A percentile compares a stretch with the other conserved stretches of the same genome.
Evolutionary conservation across 2,797 vertebrate genomes (phyloP).

Genomic region (Acipenser oxyrinchus): DNA sequence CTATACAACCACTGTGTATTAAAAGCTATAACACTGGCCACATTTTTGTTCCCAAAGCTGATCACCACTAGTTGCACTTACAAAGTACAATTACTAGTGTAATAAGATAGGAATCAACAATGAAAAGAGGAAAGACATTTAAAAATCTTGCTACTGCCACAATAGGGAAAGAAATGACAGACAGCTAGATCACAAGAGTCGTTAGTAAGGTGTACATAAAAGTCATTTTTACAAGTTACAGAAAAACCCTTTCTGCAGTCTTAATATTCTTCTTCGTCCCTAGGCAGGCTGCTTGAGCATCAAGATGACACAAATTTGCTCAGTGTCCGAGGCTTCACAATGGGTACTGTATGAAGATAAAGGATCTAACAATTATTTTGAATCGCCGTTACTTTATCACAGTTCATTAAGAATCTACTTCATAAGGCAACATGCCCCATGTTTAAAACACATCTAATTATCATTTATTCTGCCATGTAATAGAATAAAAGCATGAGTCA

Average conservation of each 20-base stretch:
- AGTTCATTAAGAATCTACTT: conserved; percentile 2
- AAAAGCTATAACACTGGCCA: conserved; percentile 17
- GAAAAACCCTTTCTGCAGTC: conserved; percentile 39
- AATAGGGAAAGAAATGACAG: conserved; percentile 64
- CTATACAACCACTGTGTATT: conserved; percentile 17
- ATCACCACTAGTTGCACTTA: conserved; percentile 21
- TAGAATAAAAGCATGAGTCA: conserved; percentile 9
- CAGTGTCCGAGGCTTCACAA: conserved; percentile 67
- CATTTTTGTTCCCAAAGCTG: conserved; percentile 14
- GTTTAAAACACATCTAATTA: not conserved
- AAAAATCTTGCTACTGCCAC: conserved; percentile 55
- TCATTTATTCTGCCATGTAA: not conserved
- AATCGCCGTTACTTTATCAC: conserved; percentile 10
- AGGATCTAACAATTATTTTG: conserved; percentile 21
- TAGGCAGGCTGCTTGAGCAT: conserved; percentile 39
- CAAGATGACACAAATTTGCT: conserved; percentile 40
- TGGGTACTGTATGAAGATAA: conserved; percentile 47
- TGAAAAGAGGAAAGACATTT: conserved; percentile 30
- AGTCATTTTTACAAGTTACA: conserved; percentile 54
- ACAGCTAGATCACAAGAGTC: conserved; percentile 67
- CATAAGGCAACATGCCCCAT: conserved; percentile 10
- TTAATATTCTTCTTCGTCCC: conserved; percentile 31
- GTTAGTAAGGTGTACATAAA: conserved; percentile 34
- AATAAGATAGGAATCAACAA: conserved; percentile 17
- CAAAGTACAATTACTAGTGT: conserved; percentile 22